phyloP scores from a whole-genome alignment of 1,140 invertebrate species.

The Ctenoplectra terminalis region DNA sequence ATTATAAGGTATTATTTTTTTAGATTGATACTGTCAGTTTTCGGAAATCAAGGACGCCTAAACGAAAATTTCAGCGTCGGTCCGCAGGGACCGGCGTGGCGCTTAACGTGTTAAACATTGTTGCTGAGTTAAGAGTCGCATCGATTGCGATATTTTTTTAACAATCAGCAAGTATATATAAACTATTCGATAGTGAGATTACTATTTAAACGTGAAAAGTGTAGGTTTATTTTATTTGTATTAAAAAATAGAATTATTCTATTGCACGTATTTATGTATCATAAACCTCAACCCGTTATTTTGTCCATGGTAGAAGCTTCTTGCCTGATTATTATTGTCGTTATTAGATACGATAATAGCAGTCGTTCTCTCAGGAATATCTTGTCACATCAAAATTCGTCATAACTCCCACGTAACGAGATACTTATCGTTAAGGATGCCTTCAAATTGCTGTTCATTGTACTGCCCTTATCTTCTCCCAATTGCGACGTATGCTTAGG shows the following conservation, averaged over 20 bases:
- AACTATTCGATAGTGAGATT: no score
- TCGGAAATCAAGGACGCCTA: no score
- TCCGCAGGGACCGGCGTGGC: no score
- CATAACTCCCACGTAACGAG: conserved; percentile 73
- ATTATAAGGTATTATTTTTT: no score
- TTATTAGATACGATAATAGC: conserved; percentile 59
- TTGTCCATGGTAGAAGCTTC: conserved; percentile 33
- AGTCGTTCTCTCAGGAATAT: conserved; percentile 42
- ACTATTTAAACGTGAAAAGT: no score
- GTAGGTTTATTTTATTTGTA: no score
- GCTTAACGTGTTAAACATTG: no score
- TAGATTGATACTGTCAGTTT: no score
- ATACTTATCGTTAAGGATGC: conserved; percentile 73
- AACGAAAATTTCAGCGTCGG: no score
- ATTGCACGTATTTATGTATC: background rate
- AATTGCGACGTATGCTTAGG: conserved; percentile 36
- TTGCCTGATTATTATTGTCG: conserved; percentile 63
- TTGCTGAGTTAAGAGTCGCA: no score
- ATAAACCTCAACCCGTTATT: conserved; percentile 24
- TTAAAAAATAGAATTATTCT: background rate
- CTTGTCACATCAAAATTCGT: conserved; percentile 68
- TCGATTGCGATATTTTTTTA: no score
- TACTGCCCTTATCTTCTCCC: conserved; percentile 62
- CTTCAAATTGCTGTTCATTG: conserved; percentile 70
- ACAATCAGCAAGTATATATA: no score